These are phyloP conservation scores for Datnioides undecimradiatus DNA, from an alignment of 2,113 vertebrate genomes.

Conservation along the genomic window DNA sequence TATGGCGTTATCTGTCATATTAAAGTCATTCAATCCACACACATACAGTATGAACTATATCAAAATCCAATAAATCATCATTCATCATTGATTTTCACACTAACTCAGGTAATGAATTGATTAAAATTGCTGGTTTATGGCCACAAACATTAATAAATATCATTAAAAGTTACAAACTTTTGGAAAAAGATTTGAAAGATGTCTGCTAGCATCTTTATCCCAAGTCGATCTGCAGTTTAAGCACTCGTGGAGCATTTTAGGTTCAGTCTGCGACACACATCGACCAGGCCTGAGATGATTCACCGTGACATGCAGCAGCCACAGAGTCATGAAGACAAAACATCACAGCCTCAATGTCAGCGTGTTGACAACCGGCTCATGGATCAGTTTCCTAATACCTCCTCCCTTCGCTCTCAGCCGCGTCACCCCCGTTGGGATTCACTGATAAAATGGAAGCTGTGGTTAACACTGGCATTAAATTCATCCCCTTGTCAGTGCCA, in stretches of 20 bases:
- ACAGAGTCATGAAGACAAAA: neutral
- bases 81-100: slow-evolving; percentile 10
- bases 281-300: neutral
- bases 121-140: neutral
- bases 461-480: neutral
- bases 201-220: neutral
- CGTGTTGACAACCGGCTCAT: neutral
- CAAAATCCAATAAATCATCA: neutral
- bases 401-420: neutral
- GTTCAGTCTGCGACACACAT: neutral
- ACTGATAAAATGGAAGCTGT: neutral
- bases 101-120: neutral
- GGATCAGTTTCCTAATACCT: neutral
- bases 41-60: neutral
- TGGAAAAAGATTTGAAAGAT: neutral
- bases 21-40: neutral
- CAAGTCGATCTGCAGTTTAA: neutral
- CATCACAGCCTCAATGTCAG: neutral
- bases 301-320: neutral
- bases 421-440: neutral
- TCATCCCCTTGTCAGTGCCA: neutral
- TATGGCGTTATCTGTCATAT: neutral
- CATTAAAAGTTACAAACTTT: neutral
- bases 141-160: neutral
- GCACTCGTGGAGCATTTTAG: neutral